phyloP scores from a whole-genome alignment of 2,888 invertebrate species.

The Apamea crenata region DNA sequence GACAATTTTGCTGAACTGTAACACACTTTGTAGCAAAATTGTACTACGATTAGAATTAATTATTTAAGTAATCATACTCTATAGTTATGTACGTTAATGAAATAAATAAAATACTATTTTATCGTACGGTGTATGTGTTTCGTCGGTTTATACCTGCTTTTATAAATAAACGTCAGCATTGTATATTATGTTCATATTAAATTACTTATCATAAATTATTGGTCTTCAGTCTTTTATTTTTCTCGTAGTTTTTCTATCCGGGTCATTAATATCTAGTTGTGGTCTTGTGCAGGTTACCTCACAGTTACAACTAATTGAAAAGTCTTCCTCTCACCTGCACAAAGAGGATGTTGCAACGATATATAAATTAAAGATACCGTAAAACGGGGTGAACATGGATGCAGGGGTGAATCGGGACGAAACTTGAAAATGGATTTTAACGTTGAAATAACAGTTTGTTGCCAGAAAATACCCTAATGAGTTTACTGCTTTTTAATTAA shows the following conservation, averaged over 20 bases:
- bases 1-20: slow-evolving; percentile 47
- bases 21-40: slow-evolving; percentile 48
- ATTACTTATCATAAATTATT: slow-evolving; percentile 79
- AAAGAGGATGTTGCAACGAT: background rate
- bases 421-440: no score
- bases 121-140: slow-evolving; percentile 85
- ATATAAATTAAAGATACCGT: no score
- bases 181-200: slow-evolving; percentile 90
- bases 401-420: no score
- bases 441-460: no score
- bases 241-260: background rate
- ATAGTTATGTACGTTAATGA: slow-evolving; percentile 74
- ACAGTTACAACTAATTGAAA: background rate
- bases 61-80: slow-evolving; percentile 77
- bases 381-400: no score
- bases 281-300: background rate
- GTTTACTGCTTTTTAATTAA: no score
- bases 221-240: slow-evolving; percentile 68
- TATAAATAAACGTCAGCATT: slow-evolving; percentile 89
- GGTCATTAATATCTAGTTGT: background rate
- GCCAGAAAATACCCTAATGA: no score
- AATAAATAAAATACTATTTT: slow-evolving; percentile 79
- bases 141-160: slow-evolving; percentile 88
- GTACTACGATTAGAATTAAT: slow-evolving; percentile 61
- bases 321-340: background rate